Evolutionary conservation across 1,140 invertebrate genomes (phyloP).

Genomic region (Delia radicum): DNA sequence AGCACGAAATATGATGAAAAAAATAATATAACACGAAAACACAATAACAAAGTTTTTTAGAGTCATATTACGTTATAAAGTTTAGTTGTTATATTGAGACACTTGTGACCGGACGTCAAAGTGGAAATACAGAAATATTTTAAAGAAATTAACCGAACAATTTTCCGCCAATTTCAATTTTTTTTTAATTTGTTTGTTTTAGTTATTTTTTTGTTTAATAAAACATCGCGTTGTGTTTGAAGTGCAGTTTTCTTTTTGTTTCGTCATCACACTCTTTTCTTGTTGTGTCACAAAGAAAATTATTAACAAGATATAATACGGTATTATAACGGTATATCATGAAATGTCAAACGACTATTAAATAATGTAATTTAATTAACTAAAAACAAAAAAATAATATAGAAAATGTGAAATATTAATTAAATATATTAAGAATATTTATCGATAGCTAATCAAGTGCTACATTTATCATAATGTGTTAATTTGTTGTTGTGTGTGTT

Average conservation of each 20-base stretch:
- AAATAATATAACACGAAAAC: not conserved
- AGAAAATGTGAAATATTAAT: not conserved
- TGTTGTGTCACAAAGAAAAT: not conserved
- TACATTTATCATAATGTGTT: too few species aligned
- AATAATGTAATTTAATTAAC: not conserved
- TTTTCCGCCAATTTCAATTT: not conserved
- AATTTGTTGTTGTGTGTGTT: not conserved
- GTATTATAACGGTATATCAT: not conserved
- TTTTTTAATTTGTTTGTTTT: not conserved
- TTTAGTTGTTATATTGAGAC: slow-evolving; percentile 19
- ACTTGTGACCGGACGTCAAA: slow-evolving; percentile 18
- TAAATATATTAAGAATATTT: not conserved
- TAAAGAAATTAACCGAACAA: not conserved
- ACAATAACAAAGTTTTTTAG: slow-evolving; percentile 8
- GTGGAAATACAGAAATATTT: not conserved
- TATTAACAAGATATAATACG: not conserved
- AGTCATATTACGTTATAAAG: slow-evolving; percentile 24
- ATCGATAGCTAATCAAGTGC: not conserved
- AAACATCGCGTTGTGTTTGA: not conserved
- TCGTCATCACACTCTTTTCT: not conserved
- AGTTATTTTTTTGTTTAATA: not conserved
- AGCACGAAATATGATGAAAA: not conserved
- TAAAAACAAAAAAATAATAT: not conserved
- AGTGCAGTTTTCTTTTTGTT: not conserved
- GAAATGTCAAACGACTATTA: not conserved